A percentile compares a stretch with the other conserved stretches of the same genome.
These are phyloP conservation scores for Hermaeophaga mercurialis DNA, from an alignment of 2,888 invertebrate species.

Conservation along the genomic window DNA sequence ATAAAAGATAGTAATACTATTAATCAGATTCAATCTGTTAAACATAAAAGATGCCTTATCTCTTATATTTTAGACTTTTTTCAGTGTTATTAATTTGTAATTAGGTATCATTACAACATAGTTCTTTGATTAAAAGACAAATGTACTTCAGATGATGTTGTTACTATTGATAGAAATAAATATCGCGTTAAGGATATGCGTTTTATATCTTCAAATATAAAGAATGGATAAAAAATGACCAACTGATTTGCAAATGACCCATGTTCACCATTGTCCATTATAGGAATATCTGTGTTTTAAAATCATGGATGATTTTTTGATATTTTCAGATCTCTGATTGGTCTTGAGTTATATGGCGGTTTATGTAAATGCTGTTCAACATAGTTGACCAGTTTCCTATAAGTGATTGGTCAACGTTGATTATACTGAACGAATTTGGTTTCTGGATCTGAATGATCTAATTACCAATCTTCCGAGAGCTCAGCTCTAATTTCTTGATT, in stretches of 20 bases:
- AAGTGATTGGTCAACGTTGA: constrained; percentile 16
- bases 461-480: constrained; percentile 24
- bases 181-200: too few relatives aligned
- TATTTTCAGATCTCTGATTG: constrained; percentile 18
- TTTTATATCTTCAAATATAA: too few relatives aligned
- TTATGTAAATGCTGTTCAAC: constrained; percentile 14
- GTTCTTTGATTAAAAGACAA: too few relatives aligned
- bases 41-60: too few relatives aligned
- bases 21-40: too few relatives aligned
- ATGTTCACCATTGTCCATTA: background rate
- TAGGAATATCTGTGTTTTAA: background rate
- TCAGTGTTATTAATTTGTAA: too few relatives aligned
- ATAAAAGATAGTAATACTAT: too few relatives aligned
- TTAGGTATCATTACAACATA: too few relatives aligned
- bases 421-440: constrained; percentile 15
- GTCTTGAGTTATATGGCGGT: constrained; percentile 6
- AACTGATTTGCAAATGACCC: background rate
- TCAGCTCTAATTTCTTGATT: constrained; percentile 23
- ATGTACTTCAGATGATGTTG: too few relatives aligned
- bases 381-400: constrained; percentile 16
- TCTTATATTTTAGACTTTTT: too few relatives aligned
- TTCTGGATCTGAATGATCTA: constrained; percentile 14
- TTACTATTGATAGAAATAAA: too few relatives aligned
- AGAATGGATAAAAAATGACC: too few relatives aligned
- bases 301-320: constrained; percentile 18